Evolutionary conservation across 2,888 invertebrate genomes (phyloP), one percentile per base, ranked within the genome.

Genomic region (Campaea margaritaria): DNA sequence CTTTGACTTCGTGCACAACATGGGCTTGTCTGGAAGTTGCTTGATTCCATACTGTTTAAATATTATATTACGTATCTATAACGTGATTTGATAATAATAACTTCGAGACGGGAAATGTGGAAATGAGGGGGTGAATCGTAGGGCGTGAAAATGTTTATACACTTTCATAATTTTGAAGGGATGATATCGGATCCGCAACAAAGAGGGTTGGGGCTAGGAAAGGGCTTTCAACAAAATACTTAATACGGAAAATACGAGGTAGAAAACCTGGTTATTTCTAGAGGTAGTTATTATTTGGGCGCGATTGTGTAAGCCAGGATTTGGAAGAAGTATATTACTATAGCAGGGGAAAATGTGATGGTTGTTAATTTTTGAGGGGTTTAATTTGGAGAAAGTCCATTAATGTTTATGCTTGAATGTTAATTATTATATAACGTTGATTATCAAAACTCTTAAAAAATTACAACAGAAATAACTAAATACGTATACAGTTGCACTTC

Each of bases 71-170:
- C 28, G 46, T 55, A 39, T 51, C 60, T 87, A 86, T 88, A 86
- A 77, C 83, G 83, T 91, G 91, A 91, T 92, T 92, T 89, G 90
- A 92, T 92, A 91, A 91, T 91, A 92, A 92, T 91, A 91, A 90
- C 82, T 85, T 87, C 76, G 82, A 81, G 78, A 74, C 78, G 78
- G 85, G 75, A 85, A 88, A 84, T 80, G 84, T 81, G 85, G 83
- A 87, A 89, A 89, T 83, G 79, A 83, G 78, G 83, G 89, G 87
- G 86, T 74, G 78, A 73, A 67, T 70, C 70, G 70, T 70, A 78
- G 90, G 91, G 91, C 87, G 91, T 89, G 90, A 91, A 89, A 91
- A 91, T 91, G 89, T 92, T 91, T 89, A 91, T 91, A 91, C 91
- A 90, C 87, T 90, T 91, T 90, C 89, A 91, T 91, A 91, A 91